Evolutionary conservation across 2,113 vertebrate genomes (phyloP).

Genomic region (Myiopsitta monachus): DNA sequence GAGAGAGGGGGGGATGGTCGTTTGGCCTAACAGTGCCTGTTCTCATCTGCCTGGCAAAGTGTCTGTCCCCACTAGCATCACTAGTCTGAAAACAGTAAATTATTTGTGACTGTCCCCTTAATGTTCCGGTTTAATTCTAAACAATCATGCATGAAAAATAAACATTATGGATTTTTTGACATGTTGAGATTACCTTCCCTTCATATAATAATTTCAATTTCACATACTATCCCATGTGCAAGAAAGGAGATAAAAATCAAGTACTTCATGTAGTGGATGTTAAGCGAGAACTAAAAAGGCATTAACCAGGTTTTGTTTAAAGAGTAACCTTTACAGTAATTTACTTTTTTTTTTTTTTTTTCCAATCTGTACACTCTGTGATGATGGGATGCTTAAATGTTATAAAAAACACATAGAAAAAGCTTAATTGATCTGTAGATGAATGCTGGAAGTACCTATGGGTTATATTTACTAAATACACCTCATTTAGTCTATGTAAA

Average conservation of each 20-base stretch:
- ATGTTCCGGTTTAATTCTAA: neutral
- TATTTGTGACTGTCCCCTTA: neutral
- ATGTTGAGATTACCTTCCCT: neutral
- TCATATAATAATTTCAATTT: neutral
- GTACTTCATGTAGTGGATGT: neutral
- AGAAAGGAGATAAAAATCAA: neutral
- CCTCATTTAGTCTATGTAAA: neutral
- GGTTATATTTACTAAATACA: neutral
- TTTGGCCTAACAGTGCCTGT: neutral
- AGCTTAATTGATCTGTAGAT: neutral
- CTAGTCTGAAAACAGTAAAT: neutral
- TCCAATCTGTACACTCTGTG: neutral
- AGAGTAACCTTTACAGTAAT: neutral
- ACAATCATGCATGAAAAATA: neutral
- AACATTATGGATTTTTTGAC: neutral
- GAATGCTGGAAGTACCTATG: neutral
- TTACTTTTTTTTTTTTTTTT: neutral
- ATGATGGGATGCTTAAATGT: neutral
- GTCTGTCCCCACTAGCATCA: neutral
- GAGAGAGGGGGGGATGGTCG: neutral
- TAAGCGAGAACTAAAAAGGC: neutral
- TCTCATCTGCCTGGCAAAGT: neutral
- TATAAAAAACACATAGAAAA: neutral
- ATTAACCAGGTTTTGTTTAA: neutral
- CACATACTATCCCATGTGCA: fast-evolving